phyloP scores from a whole-genome alignment of 2,888 invertebrate species.

The Rhabditophanes sp. region DNA sequence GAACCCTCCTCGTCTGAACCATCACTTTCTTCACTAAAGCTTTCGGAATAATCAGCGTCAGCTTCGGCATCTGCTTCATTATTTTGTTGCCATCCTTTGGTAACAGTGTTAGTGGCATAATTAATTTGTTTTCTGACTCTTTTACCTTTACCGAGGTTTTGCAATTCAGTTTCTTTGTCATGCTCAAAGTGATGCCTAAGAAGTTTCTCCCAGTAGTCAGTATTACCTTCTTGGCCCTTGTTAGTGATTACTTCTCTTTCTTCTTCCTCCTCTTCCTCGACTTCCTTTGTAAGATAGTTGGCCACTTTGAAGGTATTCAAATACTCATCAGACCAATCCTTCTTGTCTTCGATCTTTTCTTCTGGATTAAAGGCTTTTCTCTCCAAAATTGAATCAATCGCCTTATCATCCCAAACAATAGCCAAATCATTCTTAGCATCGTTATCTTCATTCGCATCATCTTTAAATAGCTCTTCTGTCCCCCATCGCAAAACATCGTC shows the following conservation, averaged over 20 bases:
- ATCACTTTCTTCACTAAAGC: background rate
- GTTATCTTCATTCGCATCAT: too few relatives aligned
- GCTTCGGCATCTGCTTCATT: too few relatives aligned
- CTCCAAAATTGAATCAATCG: slow-evolving; percentile 77
- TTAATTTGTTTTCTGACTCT: slow-evolving; percentile 61
- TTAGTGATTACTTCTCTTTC: slow-evolving; percentile 68
- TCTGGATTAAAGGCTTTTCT: slow-evolving; percentile 47
- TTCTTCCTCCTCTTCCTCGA: slow-evolving; percentile 64
- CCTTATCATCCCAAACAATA: slow-evolving; percentile 90
- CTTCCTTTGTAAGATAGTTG: slow-evolving; percentile 62
- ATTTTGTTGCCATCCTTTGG: too few relatives aligned
- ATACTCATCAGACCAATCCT: slow-evolving; percentile 94
- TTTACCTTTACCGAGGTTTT: slow-evolving; percentile 57
- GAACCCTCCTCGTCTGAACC: background rate
- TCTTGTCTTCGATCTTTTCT: slow-evolving; percentile 16
- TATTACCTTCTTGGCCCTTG: slow-evolving; percentile 82
- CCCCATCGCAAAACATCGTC: slow-evolving; percentile 96
- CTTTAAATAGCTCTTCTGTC: slow-evolving; percentile 95
- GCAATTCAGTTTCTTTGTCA: slow-evolving; percentile 69
- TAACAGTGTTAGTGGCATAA: too few relatives aligned
- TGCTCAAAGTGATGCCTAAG: slow-evolving; percentile 96
- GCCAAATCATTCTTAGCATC: too few relatives aligned
- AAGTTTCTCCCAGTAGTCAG: slow-evolving; percentile 97
- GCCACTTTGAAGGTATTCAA: slow-evolving; percentile 70
- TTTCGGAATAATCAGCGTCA: too few relatives aligned